Base-by-base conservation (phyloP, 2,113 vertebrate genomes). In the Rutilus rutilus region DNA sequence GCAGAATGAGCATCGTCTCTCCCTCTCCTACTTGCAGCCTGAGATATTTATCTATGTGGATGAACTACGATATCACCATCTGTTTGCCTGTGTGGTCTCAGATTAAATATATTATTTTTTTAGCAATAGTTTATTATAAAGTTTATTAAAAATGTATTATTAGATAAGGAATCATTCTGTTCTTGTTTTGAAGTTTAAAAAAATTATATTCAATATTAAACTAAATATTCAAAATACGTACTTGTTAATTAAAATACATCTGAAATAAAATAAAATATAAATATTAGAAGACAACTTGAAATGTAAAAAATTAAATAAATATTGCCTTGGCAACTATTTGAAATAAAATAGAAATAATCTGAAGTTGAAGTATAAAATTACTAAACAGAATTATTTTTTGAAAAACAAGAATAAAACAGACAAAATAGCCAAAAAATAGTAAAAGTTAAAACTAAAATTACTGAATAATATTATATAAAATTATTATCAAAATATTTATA, bases 31-130 rank as follows among this genome's bases (percentile, higher is more conserved):
- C 21, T 73, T n/a, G 21, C 69, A 45, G 21, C 39, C 69, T 74
- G 69, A 74, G 69, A 74, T 74, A 73, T 73, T 73, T 73, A 73
- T 73, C 69, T 73, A n/a, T 73, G 21, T 47, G 71, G 42, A 74
- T 75, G 71, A 75, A 15, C 42, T 75, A 27, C 42, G 23, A 47
- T 50, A 75, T 50, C 6, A 14, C 71, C 71, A 75, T 75, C 71
- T 75, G 71, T 75, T 75, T 47, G 71, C 42, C 42, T 74, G 71
- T 45, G 39, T 74, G 71, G 71, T 7, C 5, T 75, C 71, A 47
- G n/a, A 75, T 73, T 73, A 45, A n/a, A 73, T 50, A 75, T 9
- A 47, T 27, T 0, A 14, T 73, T n/a, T 23, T 67, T n/a, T 39
- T 39, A 27, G 5, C 71, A 25, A 75, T 4, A 33, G 3, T 33